These are phyloP conservation scores for Aphelocoma californica DNA, from an alignment of 2,797 vertebrate genomes.

Conservation along the genomic window DNA sequence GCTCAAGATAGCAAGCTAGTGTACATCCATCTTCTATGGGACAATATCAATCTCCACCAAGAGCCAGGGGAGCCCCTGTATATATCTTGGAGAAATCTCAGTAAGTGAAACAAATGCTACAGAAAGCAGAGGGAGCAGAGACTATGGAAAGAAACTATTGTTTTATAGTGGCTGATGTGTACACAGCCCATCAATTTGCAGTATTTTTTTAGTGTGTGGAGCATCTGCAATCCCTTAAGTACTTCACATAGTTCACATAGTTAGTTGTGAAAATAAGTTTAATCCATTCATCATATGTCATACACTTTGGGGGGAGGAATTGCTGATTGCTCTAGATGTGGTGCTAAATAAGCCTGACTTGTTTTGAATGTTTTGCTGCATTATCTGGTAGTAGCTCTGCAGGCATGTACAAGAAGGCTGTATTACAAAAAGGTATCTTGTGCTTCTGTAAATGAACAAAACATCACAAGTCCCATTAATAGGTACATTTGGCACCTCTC, in stretches of 20 bases:
- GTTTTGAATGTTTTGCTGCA: neutral
- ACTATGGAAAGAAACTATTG: neutral
- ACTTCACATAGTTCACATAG: neutral
- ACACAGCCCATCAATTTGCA: neutral
- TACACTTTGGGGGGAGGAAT: neutral
- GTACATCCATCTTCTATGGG: constrained; percentile 93
- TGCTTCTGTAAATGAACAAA: neutral
- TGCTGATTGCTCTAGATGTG: neutral
- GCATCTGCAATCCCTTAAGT: neutral
- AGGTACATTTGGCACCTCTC: neutral
- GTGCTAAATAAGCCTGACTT: neutral
- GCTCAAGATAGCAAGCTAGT: constrained; percentile 95
- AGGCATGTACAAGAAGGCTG: neutral
- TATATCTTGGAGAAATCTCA: constrained; percentile 88
- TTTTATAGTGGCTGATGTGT: neutral
- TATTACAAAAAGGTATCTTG: neutral
- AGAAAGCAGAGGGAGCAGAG: neutral
- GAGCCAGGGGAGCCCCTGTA: constrained; percentile 91
- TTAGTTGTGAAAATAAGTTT: neutral
- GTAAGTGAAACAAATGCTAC: constrained; percentile 79
- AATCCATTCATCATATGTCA: neutral
- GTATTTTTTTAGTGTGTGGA: neutral
- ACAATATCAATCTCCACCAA: constrained; percentile 95
- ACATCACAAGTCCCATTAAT: neutral
- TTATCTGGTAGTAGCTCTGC: neutral